Evolutionary conservation across 1,140 invertebrate genomes (phyloP), one percentile per base, ranked within the genome.

Genomic region (Thalassaphorura encarpata): DNA sequence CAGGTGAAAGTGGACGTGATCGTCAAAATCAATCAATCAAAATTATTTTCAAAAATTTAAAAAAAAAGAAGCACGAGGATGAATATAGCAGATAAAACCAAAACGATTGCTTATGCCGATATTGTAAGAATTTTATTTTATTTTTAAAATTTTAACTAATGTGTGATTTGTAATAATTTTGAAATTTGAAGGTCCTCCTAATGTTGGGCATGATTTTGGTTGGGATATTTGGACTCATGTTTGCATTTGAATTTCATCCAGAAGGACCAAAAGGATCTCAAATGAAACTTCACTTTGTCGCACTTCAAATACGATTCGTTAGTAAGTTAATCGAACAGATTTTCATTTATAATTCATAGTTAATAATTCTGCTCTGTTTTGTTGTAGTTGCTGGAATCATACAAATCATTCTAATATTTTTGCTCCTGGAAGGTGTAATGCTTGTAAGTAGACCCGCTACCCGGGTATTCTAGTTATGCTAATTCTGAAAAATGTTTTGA

Each of bases 311-410:
- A 24, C 45, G 45, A 27, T 47, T 47, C 26, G 18, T 18, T 6
- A 47, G 45, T 47, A 47, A 47, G 45, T 19, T 11, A 11, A 13
- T 43, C 19, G 8, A 19, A 8, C 21, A 15, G 19, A 43, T 8
- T 15, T n/a, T n/a, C n/a, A n/a, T n/a, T n/a, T n/a, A n/a, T n/a
- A 19, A 19, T 15, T n/a, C n/a, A n/a, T n/a, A 13, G 11, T 21
- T 27, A 23, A 11, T 47, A 5, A 21, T 26, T 26, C 19, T 11
- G 11, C 11, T 24, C 11, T 47, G 23, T 8, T 47, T 24, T 26
- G 5, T 47, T 26, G 6, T 47, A 47, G 45, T 47, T 47, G 45
- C 45, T 6, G 45, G 45, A 47, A 47, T 21, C 11, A 26, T 47
- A 5, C 45, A 47, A 26, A 21, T 47, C 18, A 26, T 21, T 8